phyloP scores from a whole-genome alignment of 2,113 vertebrate species.

The Pungitius pungitius region DNA sequence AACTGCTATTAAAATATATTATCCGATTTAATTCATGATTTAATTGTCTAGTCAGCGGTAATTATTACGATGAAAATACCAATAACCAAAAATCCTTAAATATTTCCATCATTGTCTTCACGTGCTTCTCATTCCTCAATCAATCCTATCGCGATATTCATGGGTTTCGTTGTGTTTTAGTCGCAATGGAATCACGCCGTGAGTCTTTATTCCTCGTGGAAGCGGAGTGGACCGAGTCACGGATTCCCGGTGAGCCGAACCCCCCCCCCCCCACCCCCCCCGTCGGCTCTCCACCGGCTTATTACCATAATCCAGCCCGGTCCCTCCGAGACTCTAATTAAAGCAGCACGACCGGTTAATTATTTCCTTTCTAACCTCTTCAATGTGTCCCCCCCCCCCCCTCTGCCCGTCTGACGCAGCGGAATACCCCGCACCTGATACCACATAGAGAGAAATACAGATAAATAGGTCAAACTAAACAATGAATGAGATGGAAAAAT shows the following conservation, averaged over 20 bases:
- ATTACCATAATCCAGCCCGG: constrained; percentile 97
- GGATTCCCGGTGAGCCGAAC: constrained; percentile 86
- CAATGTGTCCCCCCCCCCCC: neutral
- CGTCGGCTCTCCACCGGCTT: constrained; percentile 70
- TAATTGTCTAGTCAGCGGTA: neutral
- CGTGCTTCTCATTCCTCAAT: too few species aligned
- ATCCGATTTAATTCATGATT: neutral
- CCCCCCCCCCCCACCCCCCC: constrained; percentile 68
- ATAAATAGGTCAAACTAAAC: neutral
- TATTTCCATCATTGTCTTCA: neutral
- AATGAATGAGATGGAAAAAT: neutral
- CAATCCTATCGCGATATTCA: neutral
- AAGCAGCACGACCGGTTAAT: constrained; percentile 91
- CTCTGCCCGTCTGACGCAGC: neutral
- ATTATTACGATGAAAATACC: neutral
- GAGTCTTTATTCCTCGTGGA: neutral
- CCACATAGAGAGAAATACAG: neutral
- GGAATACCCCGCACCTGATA: constrained; percentile 28
- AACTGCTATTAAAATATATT: neutral
- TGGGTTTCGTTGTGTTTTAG: neutral
- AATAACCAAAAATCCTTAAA: neutral
- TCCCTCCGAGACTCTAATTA: constrained; percentile 95
- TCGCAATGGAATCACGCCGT: neutral
- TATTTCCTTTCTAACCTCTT: constrained; percentile 76
- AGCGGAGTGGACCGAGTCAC: constrained; percentile 81